These are phyloP conservation scores for Saimiri boliviensis DNA, from an alignment of 2,113 vertebrate genomes.

Conservation along the genomic window DNA sequence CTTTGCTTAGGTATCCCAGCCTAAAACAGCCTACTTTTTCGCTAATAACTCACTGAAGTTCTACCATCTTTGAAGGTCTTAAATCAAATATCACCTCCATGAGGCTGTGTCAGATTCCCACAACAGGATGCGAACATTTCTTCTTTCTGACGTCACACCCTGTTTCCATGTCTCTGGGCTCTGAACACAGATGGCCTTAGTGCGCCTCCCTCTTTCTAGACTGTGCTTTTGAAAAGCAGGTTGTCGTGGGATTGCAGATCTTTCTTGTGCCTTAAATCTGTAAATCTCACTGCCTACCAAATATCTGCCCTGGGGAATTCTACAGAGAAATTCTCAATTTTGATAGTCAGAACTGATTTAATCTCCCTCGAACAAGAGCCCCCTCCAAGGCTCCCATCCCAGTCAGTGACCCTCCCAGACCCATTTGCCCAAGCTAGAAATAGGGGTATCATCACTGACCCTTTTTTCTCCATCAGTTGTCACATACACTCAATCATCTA, in stretches of 20 bases:
- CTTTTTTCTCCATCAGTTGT: neutral
- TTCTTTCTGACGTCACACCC: neutral
- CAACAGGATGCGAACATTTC: neutral
- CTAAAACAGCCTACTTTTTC: neutral
- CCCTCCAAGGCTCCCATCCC: fast-evolving
- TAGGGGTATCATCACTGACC: neutral
- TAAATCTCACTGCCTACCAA: neutral
- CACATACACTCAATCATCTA: neutral
- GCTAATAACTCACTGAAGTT: neutral
- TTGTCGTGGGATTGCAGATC: neutral
- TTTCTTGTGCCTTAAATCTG: neutral
- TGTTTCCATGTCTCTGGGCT: neutral
- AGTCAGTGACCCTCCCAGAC: neutral
- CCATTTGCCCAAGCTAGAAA: neutral
- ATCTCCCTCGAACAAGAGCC: too few relatives aligned
- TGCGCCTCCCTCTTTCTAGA: neutral
- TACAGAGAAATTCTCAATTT: neutral
- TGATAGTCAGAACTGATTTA: neutral
- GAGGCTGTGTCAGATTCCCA: neutral
- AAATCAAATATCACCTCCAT: neutral
- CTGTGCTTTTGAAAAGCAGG: neutral
- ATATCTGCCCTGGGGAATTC: neutral
- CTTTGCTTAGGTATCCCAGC: neutral
- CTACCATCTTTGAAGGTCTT: neutral
- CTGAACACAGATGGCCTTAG: too few relatives aligned